Evolutionary conservation across 2,113 vertebrate genomes (phyloP).

Genomic region (Guaruba guarouba): DNA sequence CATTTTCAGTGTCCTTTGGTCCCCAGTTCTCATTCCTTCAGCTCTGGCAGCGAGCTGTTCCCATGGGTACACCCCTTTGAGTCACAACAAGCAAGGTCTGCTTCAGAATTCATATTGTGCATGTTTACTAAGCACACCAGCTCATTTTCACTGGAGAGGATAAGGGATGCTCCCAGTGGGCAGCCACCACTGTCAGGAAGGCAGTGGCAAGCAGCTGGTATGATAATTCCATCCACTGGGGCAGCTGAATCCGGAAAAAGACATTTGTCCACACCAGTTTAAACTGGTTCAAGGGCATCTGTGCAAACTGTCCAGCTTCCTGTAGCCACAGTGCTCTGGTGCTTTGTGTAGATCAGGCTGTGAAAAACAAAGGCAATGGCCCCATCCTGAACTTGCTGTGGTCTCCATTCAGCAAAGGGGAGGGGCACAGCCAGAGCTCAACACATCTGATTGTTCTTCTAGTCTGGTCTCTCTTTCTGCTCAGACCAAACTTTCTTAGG

Average conservation of each 20-base stretch:
- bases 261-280: conserved; percentile 28
- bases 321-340: neutral
- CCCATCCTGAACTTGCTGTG: conserved; percentile 8
- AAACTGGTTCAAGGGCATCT: conserved; percentile 58
- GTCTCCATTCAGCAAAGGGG: conserved; percentile 24
- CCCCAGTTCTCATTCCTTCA: neutral
- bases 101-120: neutral
- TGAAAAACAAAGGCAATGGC: conserved; percentile 43
- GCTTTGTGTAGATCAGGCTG: neutral
- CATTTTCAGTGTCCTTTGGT: neutral
- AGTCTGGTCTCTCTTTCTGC: conserved; percentile 32
- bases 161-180: neutral
- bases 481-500: conserved; percentile 34
- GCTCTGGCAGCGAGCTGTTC: neutral
- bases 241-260: conserved; percentile 23
- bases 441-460: conserved; percentile 46
- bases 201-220: conserved; percentile 24
- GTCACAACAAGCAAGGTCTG: neutral
- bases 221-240: neutral
- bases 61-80: neutral
- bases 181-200: neutral
- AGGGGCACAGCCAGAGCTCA: neutral
- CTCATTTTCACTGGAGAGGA: neutral
- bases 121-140: neutral
- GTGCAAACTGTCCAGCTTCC: conserved; percentile 22